Percentiles rank a stretch among this genome's conserved stretches.
These are phyloP conservation scores for Morus bassanus DNA, from an alignment of 2,797 vertebrate genomes.

Conservation along the genomic window DNA sequence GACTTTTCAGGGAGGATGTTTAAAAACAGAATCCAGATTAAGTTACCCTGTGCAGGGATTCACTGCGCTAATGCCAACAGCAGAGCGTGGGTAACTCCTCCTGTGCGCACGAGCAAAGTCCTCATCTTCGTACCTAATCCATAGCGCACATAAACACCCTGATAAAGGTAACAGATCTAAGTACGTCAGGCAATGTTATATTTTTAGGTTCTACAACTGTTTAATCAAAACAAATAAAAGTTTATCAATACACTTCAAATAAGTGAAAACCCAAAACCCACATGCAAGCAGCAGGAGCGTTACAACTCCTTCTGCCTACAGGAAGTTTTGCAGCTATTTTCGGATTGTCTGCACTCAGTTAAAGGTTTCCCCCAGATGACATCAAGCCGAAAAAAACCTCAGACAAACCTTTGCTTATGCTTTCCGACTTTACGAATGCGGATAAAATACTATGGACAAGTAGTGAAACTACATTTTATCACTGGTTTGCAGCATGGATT, in stretches of 20 bases:
- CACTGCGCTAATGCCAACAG: not conserved
- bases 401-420: not conserved
- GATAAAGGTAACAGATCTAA: not conserved
- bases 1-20: constrained; percentile 22
- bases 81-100: not conserved
- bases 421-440: not conserved
- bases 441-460: not conserved
- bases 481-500: not conserved
- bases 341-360: not conserved
- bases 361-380: not conserved
- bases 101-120: not conserved
- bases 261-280: not conserved
- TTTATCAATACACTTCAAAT: not conserved
- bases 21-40: not conserved
- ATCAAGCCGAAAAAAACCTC: not conserved
- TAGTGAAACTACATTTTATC: not conserved
- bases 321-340: constrained; percentile 8
- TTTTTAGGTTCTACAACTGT: not conserved
- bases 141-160: fast-evolving
- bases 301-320: not conserved
- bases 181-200: fast-evolving
- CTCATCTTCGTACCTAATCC: not conserved
- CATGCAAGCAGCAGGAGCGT: not conserved
- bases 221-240: not conserved
- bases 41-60: not conserved